Conservation (phyloP, 2,888 invertebrate species). For the Xestia ashworthii region DNA sequence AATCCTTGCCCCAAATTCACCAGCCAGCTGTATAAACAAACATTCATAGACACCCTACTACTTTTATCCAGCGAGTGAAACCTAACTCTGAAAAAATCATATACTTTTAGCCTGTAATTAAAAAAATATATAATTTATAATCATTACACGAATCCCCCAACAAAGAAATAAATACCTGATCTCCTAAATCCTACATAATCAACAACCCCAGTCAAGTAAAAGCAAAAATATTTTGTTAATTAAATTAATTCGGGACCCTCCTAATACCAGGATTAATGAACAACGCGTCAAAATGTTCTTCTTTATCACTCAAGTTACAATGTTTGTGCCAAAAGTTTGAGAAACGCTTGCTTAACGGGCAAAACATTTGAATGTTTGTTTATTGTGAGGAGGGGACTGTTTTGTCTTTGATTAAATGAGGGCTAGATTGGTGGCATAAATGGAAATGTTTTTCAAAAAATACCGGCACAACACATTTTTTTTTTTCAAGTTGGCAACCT, state of each 20-base stretch:
- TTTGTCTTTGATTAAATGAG: constrained; percentile 24
- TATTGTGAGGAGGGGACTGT: constrained; percentile 1
- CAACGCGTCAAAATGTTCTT: constrained; percentile 41
- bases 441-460: too few relatives aligned
- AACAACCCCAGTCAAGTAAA: constrained; percentile 23
- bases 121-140: constrained; percentile 1
- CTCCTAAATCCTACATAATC: constrained; percentile 23
- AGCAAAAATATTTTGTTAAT: constrained; percentile 49
- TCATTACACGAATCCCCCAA: not conserved
- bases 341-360: constrained; percentile 40
- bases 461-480: too few relatives aligned
- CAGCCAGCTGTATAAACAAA: too few relatives aligned
- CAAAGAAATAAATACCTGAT: constrained; percentile 15
- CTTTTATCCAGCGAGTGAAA: not conserved
- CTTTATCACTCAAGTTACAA: constrained; percentile 41
- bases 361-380: constrained; percentile 48
- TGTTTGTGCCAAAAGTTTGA: constrained; percentile 56
- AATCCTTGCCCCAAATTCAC: too few relatives aligned
- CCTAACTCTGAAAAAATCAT: not conserved
- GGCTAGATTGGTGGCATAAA: too few relatives aligned
- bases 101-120: not conserved
- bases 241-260: constrained; percentile 44
- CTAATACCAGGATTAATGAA: constrained; percentile 42
- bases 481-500: too few relatives aligned
- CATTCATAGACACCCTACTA: not conserved